Percentiles rank a stretch among this genome's conserved stretches.
These are phyloP conservation scores for Drosophila santomea DNA, from an alignment of 1,140 invertebrate species.

Conservation along the genomic window DNA sequence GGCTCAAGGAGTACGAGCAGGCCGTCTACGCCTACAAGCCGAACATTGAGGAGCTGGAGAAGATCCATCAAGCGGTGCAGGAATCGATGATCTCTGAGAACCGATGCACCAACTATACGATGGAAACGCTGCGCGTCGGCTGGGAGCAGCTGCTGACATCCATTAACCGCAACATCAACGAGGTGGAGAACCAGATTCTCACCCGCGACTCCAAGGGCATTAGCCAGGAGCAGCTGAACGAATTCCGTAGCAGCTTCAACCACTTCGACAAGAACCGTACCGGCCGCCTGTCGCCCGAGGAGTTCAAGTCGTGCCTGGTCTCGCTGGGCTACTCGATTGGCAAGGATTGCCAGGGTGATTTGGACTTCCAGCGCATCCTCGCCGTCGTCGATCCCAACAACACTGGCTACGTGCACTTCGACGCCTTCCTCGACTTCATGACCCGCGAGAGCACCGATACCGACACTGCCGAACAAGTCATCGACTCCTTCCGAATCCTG, in stretches of 20 bases:
- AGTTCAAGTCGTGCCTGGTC: slow-evolving; percentile 99
- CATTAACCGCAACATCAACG: slow-evolving; percentile 99
- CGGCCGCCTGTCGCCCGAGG: slow-evolving; percentile 96
- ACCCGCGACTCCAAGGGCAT: slow-evolving; percentile 99
- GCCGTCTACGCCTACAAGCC: slow-evolving; percentile 97
- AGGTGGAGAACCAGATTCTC: slow-evolving; percentile 99
- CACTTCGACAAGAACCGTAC: slow-evolving; percentile 99
- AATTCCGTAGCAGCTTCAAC: slow-evolving; percentile 99
- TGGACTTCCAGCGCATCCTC: slow-evolving; percentile 99
- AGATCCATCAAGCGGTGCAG: slow-evolving; percentile 99
- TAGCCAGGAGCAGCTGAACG: slow-evolving; percentile 98
- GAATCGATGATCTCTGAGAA: slow-evolving; percentile 99
- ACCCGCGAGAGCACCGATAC: slow-evolving; percentile 99
- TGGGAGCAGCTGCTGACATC: slow-evolving; percentile 99
- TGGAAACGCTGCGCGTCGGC: slow-evolving; percentile 99
- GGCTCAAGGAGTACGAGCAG: slow-evolving; percentile 97
- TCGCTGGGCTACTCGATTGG: slow-evolving; percentile 99
- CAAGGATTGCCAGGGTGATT: slow-evolving; percentile 98
- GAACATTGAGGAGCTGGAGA: slow-evolving; percentile 99
- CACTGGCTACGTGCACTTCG: slow-evolving; percentile 98
- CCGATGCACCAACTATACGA: slow-evolving; percentile 99
- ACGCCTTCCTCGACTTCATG: slow-evolving; percentile 99
- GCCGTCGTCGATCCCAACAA: slow-evolving; percentile 98
- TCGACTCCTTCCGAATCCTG: slow-evolving; percentile 99
- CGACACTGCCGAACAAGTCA: slow-evolving; percentile 97